Base-by-base conservation (phyloP, 2,797 vertebrate genomes). In the Alauda arvensis region DNA sequence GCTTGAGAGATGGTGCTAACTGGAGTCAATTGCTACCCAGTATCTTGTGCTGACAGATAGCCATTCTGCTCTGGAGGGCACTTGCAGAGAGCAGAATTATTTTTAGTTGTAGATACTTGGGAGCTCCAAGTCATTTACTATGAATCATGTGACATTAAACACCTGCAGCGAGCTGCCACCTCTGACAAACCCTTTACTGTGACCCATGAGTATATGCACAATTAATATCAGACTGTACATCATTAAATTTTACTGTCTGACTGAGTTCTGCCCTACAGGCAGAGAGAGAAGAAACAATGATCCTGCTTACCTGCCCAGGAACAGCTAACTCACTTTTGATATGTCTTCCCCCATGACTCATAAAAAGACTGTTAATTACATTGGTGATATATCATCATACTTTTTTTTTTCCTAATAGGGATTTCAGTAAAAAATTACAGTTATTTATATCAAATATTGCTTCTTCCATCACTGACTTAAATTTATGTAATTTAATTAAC, bases 401-500 rank as follows among this genome's bases (percentile, higher is more conserved):
- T 37, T n/a, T 65, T 52, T 65, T 67, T 86, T 81, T 68, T 53
- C 6, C 45, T 84, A 56, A 49, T 63, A 86, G 7, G 9, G 18
- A 89, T 86, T 95, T 95, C 80, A 88, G 65, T 62, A 92, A 92
- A 95, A 92, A 90, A 61, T 80, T 77, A 39, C 45, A 88, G 43
- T 76, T 89, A 85, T 76, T 94, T 93, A 63, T 87, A 93, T 70
- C 40, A 91, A 94, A 88, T 85, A 94, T 78, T 90, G 77, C 66
- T 92, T 92, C 77, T 88, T 83, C 88, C n/a, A 59, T 92, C 85
- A 81, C 48, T 93, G 80, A 62, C 61, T 91, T 56, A 83, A 95
- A 96, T 95, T 88, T 94, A 94, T 92, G 86, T 91, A 94, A 93
- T 94, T 95, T 93, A 93, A 95, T 96, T 96, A 96, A 95, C 78